phyloP scores from a whole-genome alignment of 2,113 vertebrate genomes.

The Colossoma macropomum region DNA sequence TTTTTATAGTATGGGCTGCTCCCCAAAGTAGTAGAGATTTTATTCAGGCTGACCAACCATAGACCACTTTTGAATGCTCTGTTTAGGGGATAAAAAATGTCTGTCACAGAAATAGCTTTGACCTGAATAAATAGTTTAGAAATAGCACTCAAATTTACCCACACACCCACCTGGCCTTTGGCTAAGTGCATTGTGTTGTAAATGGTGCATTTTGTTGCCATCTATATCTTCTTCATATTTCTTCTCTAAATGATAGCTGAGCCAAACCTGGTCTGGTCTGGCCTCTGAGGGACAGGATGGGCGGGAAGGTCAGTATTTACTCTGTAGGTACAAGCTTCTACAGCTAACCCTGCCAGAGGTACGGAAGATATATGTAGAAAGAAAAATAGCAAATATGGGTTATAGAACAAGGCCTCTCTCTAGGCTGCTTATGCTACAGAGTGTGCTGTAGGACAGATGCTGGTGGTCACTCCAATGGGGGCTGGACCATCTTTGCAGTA shows the following conservation, averaged over 20 bases:
- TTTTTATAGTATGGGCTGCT: no score
- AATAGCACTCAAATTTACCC: not conserved
- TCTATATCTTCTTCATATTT: conserved; percentile 16
- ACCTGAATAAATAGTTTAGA: not conserved
- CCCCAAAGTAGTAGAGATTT: no score
- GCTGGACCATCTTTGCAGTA: not conserved
- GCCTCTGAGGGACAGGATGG: not conserved
- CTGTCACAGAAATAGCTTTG: not conserved
- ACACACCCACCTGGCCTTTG: not conserved
- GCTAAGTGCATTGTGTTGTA: not conserved
- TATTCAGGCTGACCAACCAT: no score
- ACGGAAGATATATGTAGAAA: not conserved
- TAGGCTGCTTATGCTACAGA: not conserved
- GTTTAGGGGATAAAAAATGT: not conserved
- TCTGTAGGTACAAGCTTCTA: conserved; percentile 3
- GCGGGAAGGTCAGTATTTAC: conserved; percentile 28
- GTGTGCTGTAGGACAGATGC: not conserved
- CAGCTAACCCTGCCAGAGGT: conserved; percentile 15
- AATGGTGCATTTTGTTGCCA: conserved; percentile 1
- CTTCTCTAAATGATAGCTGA: not conserved
- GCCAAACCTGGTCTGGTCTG: not conserved
- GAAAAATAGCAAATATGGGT: not conserved
- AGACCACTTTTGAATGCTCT: no score
- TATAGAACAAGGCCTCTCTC: not conserved
- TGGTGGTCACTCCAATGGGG: not conserved